Evolutionary conservation across 35 echinoderm and acorn worm species (phyloP).

Genomic region (Eucidaris tribuloides): DNA sequence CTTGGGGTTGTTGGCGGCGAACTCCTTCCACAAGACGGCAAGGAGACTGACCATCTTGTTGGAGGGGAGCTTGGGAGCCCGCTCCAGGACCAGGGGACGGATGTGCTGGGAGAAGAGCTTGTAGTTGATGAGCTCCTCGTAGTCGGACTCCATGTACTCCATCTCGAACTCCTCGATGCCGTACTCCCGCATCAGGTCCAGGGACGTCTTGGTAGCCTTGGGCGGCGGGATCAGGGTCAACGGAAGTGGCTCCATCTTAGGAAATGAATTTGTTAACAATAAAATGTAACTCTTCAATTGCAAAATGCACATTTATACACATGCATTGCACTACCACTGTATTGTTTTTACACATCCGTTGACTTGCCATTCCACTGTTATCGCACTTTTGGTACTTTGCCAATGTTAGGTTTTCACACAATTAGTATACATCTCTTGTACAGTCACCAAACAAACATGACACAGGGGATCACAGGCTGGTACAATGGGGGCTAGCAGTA

Average conservation of each 20-base stretch:
- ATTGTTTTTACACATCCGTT: too few relatives aligned
- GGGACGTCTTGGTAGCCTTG: constrained; percentile 70
- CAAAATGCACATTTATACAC: too few relatives aligned
- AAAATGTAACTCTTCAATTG: too few relatives aligned
- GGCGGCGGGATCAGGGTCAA: constrained; percentile 29
- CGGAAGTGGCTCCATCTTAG: background rate
- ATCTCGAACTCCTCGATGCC: constrained; percentile 96
- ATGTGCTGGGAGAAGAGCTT: constrained; percentile 88
- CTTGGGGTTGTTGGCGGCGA: constrained; percentile 86
- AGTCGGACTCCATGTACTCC: constrained; percentile 96
- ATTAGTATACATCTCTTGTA: too few relatives aligned
- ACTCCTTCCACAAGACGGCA: constrained; percentile 84
- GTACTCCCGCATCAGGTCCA: constrained; percentile 88
- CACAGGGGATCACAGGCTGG: too few relatives aligned
- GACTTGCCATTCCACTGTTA: too few relatives aligned
- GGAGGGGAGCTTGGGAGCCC: constrained; percentile 73
- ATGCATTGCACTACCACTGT: too few relatives aligned
- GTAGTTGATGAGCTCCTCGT: constrained; percentile 88
- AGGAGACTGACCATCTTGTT: constrained; percentile 80
- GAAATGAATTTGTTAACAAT: too few relatives aligned
- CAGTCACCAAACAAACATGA: too few relatives aligned
- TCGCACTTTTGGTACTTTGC: too few relatives aligned
- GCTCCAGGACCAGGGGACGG: constrained; percentile 77
- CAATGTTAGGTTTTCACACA: too few relatives aligned
- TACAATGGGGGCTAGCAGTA: too few relatives aligned